Evolutionary conservation across 2,888 invertebrate genomes (phyloP).

Genomic region (Drosophila sordidapex): DNA sequence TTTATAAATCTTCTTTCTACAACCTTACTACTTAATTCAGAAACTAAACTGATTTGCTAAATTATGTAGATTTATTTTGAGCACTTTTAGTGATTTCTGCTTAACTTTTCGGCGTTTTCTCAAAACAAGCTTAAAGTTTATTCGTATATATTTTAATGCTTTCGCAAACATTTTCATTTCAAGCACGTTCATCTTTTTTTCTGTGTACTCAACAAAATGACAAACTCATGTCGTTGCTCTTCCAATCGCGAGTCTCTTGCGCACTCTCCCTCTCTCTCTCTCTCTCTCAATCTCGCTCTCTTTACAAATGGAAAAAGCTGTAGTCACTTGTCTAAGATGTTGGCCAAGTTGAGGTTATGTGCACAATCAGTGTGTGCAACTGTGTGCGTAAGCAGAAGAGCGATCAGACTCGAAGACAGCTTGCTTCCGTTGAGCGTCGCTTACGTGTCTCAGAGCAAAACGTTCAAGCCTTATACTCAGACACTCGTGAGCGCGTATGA

Average conservation of each 20-base stretch:
- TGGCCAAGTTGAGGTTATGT: slow-evolving; percentile 64
- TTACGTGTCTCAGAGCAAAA: slow-evolving; percentile 26
- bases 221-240: neutral
- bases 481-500: slow-evolving; percentile 16
- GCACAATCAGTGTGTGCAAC: neutral
- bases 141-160: neutral
- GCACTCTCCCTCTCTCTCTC: neutral
- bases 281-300: neutral
- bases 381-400: slow-evolving; percentile 18
- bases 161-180: neutral
- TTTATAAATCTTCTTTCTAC: too few species aligned
- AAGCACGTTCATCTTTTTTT: neutral
- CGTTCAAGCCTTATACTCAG: slow-evolving; percentile 18
- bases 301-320: neutral
- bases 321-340: slow-evolving; percentile 29
- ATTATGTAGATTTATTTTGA: neutral
- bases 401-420: slow-evolving; percentile 18
- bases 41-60: neutral
- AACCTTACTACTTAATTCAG: neutral
- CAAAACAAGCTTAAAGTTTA: neutral
- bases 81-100: neutral
- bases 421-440: neutral
- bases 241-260: neutral
- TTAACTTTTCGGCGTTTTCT: neutral
- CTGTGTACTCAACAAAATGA: neutral